These are phyloP conservation scores for Nephotettix cincticeps DNA, from an alignment of 1,140 invertebrate genomes.

Conservation along the genomic window DNA sequence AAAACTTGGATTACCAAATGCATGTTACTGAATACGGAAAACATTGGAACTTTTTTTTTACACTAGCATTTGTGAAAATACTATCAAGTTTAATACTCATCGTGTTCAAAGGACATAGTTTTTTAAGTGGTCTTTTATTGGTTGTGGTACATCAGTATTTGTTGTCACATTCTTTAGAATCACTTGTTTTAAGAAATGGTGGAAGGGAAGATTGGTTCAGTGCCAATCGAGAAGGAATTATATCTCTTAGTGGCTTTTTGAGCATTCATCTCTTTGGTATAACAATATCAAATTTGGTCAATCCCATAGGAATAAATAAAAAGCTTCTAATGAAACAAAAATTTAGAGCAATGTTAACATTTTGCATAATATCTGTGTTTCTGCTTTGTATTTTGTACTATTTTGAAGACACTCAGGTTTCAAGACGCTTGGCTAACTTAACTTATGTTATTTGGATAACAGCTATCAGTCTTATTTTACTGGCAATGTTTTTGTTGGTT, in stretches of 20 bases:
- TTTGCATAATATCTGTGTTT: background rate
- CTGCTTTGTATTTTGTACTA: background rate
- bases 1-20: constrained; percentile 74
- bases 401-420: constrained; percentile 44
- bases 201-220: constrained; percentile 61
- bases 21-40: constrained; percentile 89
- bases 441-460: constrained; percentile 74
- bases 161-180: constrained; percentile 60
- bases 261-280: constrained; percentile 75
- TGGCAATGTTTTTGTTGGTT: constrained; percentile 25
- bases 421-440: constrained; percentile 72
- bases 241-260: constrained; percentile 80
- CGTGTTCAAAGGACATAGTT: constrained; percentile 50
- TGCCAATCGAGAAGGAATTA: constrained; percentile 87
- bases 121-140: constrained; percentile 54
- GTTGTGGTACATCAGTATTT: constrained; percentile 66
- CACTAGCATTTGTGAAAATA: constrained; percentile 79
- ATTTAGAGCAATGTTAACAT: background rate
- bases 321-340: background rate
- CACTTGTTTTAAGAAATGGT: constrained; percentile 67
- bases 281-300: constrained; percentile 39
- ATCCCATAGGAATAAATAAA: background rate
- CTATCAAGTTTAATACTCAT: constrained; percentile 59
- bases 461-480: constrained; percentile 48
- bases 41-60: constrained; percentile 97